Conservation (phyloP, 1,140 invertebrate genomes). For the Pissodes strobi region DNA sequence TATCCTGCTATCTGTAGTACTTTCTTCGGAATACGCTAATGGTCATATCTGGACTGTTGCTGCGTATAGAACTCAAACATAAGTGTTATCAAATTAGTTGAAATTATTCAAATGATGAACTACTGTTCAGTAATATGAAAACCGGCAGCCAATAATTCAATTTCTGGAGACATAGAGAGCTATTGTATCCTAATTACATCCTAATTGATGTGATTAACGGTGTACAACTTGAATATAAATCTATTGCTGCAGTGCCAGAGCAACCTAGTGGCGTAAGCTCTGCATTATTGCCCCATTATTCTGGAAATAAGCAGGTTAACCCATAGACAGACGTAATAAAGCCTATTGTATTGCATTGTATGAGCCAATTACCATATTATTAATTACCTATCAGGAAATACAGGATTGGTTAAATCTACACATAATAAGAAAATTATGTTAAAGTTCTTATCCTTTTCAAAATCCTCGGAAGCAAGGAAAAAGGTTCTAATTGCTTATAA, state of each 20-base stretch:
- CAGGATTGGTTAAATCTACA: background rate
- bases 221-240: conserved; percentile 31
- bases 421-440: too few relatives aligned
- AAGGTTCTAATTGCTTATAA: too few relatives aligned
- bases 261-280: conserved; percentile 14
- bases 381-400: conserved; percentile 25
- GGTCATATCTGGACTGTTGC: too few relatives aligned
- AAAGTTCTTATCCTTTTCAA: too few relatives aligned
- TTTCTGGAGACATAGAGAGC: conserved; percentile 16
- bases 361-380: conserved; percentile 19
- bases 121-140: background rate
- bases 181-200: conserved; percentile 27
- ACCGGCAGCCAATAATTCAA: conserved; percentile 18
- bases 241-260: conserved; percentile 13
- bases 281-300: conserved; percentile 20
- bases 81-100: too few relatives aligned
- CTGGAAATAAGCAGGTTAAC: conserved; percentile 23
- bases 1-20: too few relatives aligned
- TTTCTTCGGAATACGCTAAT: too few relatives aligned
- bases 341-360: conserved; percentile 18
- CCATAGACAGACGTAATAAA: conserved; percentile 22
- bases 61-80: too few relatives aligned
- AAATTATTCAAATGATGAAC: too few relatives aligned
- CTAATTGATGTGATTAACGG: conserved; percentile 28
- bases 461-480: too few relatives aligned